Conservation (phyloP, 2,888 invertebrate genomes). For the Chrysolina haemoptera region DNA sequence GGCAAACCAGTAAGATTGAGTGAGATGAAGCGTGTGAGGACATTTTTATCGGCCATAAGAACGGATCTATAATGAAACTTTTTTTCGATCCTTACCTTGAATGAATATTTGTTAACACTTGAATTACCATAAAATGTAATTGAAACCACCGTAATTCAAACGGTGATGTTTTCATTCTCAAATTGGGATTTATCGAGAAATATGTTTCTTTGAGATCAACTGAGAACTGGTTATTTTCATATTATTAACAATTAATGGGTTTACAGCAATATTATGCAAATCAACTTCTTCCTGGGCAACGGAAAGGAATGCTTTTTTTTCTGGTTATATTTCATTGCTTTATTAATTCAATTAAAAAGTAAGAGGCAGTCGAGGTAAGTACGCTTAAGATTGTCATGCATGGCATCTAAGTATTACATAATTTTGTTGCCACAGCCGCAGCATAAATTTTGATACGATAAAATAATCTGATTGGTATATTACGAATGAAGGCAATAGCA, state of each 20-base stretch:
- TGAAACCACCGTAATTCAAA: too few relatives aligned
- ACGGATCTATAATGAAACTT: background rate
- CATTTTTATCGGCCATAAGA: background rate
- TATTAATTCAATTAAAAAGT: constrained; percentile 17
- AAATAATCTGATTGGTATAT: constrained; percentile 31
- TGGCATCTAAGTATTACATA: constrained; percentile 32
- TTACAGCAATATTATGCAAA: background rate
- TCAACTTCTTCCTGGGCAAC: background rate
- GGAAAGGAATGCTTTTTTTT: background rate
- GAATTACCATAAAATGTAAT: too few relatives aligned
- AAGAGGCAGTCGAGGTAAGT: constrained; percentile 15
- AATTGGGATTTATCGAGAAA: too few relatives aligned
- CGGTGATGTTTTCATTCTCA: too few relatives aligned
- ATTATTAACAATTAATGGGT: constrained; percentile 10
- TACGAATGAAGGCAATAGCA: constrained; percentile 33
- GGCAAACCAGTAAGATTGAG: background rate
- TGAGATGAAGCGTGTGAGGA: background rate
- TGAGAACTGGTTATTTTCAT: background rate
- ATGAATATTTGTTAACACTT: too few relatives aligned
- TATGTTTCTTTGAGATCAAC: too few relatives aligned
- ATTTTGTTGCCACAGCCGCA: constrained; percentile 29
- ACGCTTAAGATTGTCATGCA: constrained; percentile 13
- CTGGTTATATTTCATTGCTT: background rate
- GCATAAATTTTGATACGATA: constrained; percentile 33
- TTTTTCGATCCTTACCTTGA: background rate